Percentiles rank a stretch among this genome's conserved stretches.
These are phyloP conservation scores for Eptatretus burgeri DNA, from an alignment of 2,113 vertebrate species.

Conservation along the genomic window DNA sequence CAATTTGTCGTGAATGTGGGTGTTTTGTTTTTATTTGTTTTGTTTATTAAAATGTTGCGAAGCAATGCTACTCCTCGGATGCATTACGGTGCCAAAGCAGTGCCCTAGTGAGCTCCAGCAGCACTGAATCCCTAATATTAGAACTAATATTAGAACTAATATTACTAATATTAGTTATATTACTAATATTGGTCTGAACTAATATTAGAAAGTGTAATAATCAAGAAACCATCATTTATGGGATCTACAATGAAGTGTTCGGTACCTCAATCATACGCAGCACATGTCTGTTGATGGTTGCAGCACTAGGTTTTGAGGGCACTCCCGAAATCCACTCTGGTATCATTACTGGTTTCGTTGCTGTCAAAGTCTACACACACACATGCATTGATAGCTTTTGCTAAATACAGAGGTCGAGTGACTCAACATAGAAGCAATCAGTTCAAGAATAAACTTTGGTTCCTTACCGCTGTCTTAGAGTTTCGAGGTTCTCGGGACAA, in stretches of 20 bases:
- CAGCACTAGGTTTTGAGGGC: conserved; percentile 59
- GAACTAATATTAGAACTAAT: no score
- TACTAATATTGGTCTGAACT: no score
- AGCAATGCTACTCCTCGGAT: no score
- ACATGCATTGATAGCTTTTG: background rate
- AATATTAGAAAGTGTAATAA: no score
- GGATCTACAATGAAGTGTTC: conserved; percentile 7
- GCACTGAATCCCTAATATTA: no score
- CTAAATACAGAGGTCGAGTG: background rate
- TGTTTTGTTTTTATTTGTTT: no score
- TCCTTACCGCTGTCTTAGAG: conserved; percentile 44
- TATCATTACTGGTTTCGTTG: conserved; percentile 49
- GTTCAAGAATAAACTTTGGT: background rate
- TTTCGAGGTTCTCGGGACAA: conserved; percentile 63
- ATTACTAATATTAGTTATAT: no score
- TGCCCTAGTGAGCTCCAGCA: no score
- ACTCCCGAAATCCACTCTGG: conserved; percentile 74
- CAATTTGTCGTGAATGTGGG: no score
- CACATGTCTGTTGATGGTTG: conserved; percentile 74
- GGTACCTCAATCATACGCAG: conserved; percentile 92
- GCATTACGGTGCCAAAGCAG: no score
- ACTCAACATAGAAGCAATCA: background rate
- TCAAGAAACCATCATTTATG: no score
- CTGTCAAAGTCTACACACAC: conserved; percentile 37
- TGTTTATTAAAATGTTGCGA: no score